Percentiles rank a stretch among this genome's conserved stretches.
Evolutionary conservation across 1,140 invertebrate genomes (phyloP).

Genomic region (Camponotus pennsylvanicus): DNA sequence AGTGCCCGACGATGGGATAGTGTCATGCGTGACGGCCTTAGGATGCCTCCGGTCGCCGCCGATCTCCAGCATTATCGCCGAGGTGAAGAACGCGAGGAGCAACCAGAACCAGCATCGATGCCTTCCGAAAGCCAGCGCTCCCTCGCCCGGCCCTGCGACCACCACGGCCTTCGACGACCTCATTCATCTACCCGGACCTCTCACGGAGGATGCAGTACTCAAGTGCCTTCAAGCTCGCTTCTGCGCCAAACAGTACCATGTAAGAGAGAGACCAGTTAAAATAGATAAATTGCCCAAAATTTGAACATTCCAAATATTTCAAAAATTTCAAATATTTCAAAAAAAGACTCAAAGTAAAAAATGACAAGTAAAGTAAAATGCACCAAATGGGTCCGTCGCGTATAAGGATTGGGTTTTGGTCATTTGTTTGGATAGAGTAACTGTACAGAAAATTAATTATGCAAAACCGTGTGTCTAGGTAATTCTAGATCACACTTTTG

Average conservation of each 20-base stretch:
- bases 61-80: conserved; percentile 82
- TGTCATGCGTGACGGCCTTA: conserved; percentile 84
- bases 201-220: conserved; percentile 97
- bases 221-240: conserved; percentile 96
- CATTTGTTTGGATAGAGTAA: too few species aligned
- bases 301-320: background rate
- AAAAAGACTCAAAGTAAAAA: background rate
- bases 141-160: conserved; percentile 65
- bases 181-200: conserved; percentile 95
- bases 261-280: conserved; percentile 86
- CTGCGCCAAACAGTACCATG: conserved; percentile 94
- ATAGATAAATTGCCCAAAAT: background rate
- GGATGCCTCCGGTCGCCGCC: conserved; percentile 81
- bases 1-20: conserved; percentile 81
- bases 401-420: too few species aligned
- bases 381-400: too few species aligned
- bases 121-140: conserved; percentile 72
- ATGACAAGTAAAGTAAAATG: background rate
- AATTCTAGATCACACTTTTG: background rate
- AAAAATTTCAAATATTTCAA: background rate
- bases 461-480: background rate
- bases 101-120: conserved; percentile 80
- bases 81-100: conserved; percentile 81
- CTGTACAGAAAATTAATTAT: too few species aligned
- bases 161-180: conserved; percentile 92